Evolutionary conservation across 2,888 invertebrate species (phyloP).

Genomic region (Limenitis camilla): DNA sequence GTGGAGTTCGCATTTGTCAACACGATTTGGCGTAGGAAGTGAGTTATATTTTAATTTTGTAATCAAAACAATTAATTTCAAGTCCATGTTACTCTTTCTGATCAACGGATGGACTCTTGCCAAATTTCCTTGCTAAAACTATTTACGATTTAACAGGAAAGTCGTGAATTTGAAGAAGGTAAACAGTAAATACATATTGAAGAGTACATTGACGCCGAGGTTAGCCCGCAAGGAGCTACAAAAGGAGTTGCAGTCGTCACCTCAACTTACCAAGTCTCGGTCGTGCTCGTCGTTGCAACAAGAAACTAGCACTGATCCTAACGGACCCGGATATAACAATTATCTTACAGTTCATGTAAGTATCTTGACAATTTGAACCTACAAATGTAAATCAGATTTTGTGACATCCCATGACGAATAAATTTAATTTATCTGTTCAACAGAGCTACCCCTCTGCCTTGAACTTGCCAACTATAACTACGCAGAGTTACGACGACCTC

Average conservation of each 20-base stretch:
- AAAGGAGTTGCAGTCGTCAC: slow-evolving; percentile 75
- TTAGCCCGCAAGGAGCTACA: slow-evolving; percentile 81
- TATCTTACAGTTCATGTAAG: slow-evolving; percentile 84
- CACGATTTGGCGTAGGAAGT: slow-evolving; percentile 90
- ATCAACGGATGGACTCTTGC: too few relatives aligned
- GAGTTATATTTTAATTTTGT: too few relatives aligned
- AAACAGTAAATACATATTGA: slow-evolving; percentile 87
- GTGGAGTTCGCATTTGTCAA: slow-evolving; percentile 93
- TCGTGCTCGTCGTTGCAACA: slow-evolving; percentile 82
- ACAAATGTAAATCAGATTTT: not conserved
- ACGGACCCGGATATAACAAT: slow-evolving; percentile 78
- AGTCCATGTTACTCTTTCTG: too few relatives aligned
- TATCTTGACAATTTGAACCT: slow-evolving; percentile 12
- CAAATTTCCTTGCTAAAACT: not conserved
- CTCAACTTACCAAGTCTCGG: slow-evolving; percentile 78
- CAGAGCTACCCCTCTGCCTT: slow-evolving; percentile 79
- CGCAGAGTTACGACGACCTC: slow-evolving; percentile 79
- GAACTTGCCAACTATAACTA: slow-evolving; percentile 80
- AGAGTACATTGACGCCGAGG: slow-evolving; percentile 87
- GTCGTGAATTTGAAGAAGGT: slow-evolving; percentile 81
- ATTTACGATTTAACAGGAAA: slow-evolving; percentile 64
- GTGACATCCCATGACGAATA: not conserved
- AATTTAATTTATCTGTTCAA: not conserved
- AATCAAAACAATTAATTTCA: too few relatives aligned
- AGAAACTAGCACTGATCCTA: slow-evolving; percentile 69